These are phyloP conservation scores for Apostichopus californicus DNA, from an alignment of 35 echinoderm and acorn worm genomes.

Conservation along the genomic window DNA sequence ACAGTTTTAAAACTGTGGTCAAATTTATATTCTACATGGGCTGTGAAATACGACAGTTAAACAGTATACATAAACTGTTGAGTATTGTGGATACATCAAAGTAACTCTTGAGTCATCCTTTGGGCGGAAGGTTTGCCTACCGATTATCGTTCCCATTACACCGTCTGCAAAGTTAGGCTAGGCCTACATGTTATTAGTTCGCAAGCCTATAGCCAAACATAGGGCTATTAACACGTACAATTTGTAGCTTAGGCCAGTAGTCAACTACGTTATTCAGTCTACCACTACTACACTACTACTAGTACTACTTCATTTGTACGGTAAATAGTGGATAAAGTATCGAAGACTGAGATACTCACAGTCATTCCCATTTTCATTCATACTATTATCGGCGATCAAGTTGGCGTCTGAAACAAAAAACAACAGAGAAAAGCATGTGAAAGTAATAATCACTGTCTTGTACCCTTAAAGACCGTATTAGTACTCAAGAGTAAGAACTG, in stretches of 20 bases:
- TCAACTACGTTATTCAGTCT: neutral
- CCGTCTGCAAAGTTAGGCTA: no score
- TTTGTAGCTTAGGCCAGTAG: no score
- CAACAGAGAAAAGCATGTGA: neutral
- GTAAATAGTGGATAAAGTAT: neutral
- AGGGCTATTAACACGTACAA: no score
- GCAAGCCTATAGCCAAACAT: neutral
- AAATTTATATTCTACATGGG: no score
- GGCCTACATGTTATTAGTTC: neutral
- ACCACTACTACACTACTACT: no score
- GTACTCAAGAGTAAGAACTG: neutral
- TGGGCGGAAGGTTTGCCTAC: no score
- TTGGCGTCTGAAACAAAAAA: constrained; percentile 27
- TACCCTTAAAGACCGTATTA: neutral
- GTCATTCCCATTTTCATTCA: constrained; percentile 33
- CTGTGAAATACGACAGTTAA: no score
- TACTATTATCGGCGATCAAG: constrained; percentile 46
- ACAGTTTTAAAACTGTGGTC: no score
- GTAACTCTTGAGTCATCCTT: no score
- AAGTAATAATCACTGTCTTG: neutral
- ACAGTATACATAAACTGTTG: no score
- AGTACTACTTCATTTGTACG: neutral
- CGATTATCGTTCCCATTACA: no score
- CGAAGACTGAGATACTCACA: constrained; percentile 18
- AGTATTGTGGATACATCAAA: no score